Base-by-base conservation (phyloP, 2,888 invertebrate genomes). In the Eupithecia subumbrata region DNA sequence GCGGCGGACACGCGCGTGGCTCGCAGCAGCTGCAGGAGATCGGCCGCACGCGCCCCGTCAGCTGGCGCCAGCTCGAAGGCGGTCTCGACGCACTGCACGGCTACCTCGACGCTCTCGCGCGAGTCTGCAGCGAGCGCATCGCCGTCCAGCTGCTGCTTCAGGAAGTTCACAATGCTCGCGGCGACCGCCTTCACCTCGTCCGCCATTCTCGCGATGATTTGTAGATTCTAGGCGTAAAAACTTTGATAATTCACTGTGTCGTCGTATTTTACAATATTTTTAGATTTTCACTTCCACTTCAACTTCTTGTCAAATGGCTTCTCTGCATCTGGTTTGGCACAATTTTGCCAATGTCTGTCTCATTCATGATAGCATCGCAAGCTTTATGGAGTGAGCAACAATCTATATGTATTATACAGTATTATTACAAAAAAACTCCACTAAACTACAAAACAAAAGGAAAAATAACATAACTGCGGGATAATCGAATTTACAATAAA, bases 21-120 rank as follows among this genome's bases (percentile, higher is more conserved):
- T 12, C 91, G 85, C 67, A 92, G 84, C 30, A 94, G 85, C 81
- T 90, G 89, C 78, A 91, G 81, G 69, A 94, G 83, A 80, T 94
- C 93, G 4, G 91, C 81, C 2, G 88, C 90, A 66, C 85, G 86
- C n/a, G 90, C 83, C 5, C 88, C 87, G 76, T 95, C 95, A 11
- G 93, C 92, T 1, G 93, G 90, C 64, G 94, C 95, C 1, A 99
- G 94, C 82, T 97, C 97, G 90, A 98, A 99, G 11, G 98, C 98
- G 69, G 97, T 97, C 92, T 99, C 98, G 82, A 99, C 95, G 91
- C 99, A 99, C 92, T 99, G 99, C 81, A 98, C 96, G 60, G 98
- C 98, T 76, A 99, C 99, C 95, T 98, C 98, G 71, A 99, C 95
- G 88, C 98, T 97, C 90, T 98, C 98, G 76, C 96, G 92, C 16